Evolutionary conservation across 2,797 vertebrate genomes (phyloP), one percentile per base, ranked within the genome.

Genomic region (Bryconaethiops microstoma): DNA sequence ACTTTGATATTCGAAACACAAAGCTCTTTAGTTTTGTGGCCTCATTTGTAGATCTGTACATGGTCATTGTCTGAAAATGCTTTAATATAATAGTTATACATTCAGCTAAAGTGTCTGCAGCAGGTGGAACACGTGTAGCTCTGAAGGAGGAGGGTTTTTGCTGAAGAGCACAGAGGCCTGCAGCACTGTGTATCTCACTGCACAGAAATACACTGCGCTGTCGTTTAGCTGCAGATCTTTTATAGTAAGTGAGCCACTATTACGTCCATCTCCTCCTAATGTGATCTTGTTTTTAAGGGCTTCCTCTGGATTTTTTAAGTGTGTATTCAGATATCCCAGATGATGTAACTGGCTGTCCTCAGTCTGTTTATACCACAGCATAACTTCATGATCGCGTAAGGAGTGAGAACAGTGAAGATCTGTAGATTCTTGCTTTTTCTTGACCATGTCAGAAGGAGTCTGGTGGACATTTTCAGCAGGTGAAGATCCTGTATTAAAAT

Each of bases 181-280:
- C 12, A 55, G 5, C 73, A 64, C 57, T 63, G 42, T 81, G 78
- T 39, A 21, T 16, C 42, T 69, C n/a, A 13, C 60, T 21, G 48
- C 50, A 69, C 77, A 81, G 64, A 68, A 74, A 77, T 80, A 82
- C n/a, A 63, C 69, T 54, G 59, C 63, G 23, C 52, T 79, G 64
- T 75, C 63, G 48, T 21, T 29, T 39, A 23, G 5, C 42, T 54
- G 13, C 9, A 91, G 76, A 48, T 19, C 14, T 63, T 25, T 73
- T 10, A 82, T 62, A 10, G 19, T 77, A 7, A 82, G 40, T 23
- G 12, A 12, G 4, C 68, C 45, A 0, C 65, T 55, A 13, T 63
- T 45, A 2, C n/a, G 21, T 35, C 74, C 80, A 77, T 73, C 10
- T 55, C 80, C 80, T 64, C n/a, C 17, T 29, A 77, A 23, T 10